Base-by-base conservation (phyloP, 2,113 vertebrate species). In the Lamprotornis superbus region DNA sequence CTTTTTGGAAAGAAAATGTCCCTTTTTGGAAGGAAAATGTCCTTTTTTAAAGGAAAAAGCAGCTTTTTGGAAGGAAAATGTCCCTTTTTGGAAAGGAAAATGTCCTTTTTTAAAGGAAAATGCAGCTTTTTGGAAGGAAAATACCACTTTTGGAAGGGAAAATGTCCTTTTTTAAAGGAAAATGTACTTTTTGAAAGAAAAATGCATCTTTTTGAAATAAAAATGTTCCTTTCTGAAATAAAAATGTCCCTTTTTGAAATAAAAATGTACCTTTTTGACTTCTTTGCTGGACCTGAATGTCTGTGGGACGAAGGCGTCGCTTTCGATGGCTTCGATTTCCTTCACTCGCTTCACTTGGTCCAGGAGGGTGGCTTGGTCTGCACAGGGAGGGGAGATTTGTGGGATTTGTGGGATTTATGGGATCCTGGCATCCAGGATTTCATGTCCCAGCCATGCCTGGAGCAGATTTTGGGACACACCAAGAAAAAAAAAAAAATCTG, bases 261-360 rank as follows among this genome's bases (percentile, higher is more conserved):
- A 78, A 95, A 95, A 23, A 12, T 94, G 97, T 98, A 99, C 99
- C 98, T 99, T 99, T 97, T 98, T 98, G 92, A 98, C 91, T 93
- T 99, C 99, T 95, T 99, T 98, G 97, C 98, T 99, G 65, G 99
- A 99, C 98, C 99, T 98, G 98, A 99, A 99, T 95, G 97, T 98
- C 97, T 99, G 99, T 44, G 99, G 98, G 98, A 99, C 96, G 98
- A 99, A 99, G 96, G 98, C 98, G 98, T 99, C 99, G 82, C 98
- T 99, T 96, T 99, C 99, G 97, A 99, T 99, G 96, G 99, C 99
- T 97, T 99, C 99, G 78, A 99, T 99, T 92, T 99, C 99, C 98
- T 99, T 99, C 83, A 99, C 99, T 97, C 99, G 97, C 98, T 98
- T 99, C 96, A 99, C 99, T 95, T 99, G 99, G 94, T 99, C 99